A percentile compares a stretch with the other conserved stretches of the same genome.
phyloP scores from a whole-genome alignment of 2,888 invertebrate species.

The Tridacna crocea region DNA sequence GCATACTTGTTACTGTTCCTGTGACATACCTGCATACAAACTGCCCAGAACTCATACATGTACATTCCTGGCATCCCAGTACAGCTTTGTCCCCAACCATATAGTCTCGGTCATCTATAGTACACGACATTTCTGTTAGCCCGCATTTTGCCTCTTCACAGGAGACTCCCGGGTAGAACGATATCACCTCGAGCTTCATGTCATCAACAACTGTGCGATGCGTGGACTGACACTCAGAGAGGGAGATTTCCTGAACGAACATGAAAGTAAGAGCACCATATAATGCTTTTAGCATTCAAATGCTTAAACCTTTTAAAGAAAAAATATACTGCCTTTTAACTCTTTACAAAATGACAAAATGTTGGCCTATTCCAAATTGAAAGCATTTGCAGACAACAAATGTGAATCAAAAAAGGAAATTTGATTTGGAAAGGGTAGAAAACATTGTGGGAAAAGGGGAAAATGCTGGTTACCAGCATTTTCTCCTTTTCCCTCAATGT shows the following conservation, averaged over 20 bases:
- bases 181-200: constrained; percentile 68
- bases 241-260: constrained; percentile 45
- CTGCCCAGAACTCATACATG: constrained; percentile 71
- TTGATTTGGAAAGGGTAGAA: too few relatives aligned
- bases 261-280: background rate
- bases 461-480: too few relatives aligned
- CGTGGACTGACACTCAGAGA: constrained; percentile 66
- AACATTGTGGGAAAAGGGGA: too few relatives aligned
- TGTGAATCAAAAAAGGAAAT: too few relatives aligned
- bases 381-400: too few relatives aligned
- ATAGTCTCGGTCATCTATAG: constrained; percentile 68
- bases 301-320: too few relatives aligned
- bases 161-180: constrained; percentile 71
- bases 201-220: constrained; percentile 63
- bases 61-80: constrained; percentile 77
- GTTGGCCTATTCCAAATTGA: too few relatives aligned
- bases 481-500: too few relatives aligned
- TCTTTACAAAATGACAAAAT: too few relatives aligned
- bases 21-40: constrained; percentile 73
- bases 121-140: constrained; percentile 63
- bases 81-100: constrained; percentile 65
- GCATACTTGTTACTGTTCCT: too few relatives aligned
- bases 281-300: too few relatives aligned
- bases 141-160: constrained; percentile 75
- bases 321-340: too few relatives aligned